Evolutionary conservation across 2,888 invertebrate genomes (phyloP).

Genomic region (Icerya purchasi): DNA sequence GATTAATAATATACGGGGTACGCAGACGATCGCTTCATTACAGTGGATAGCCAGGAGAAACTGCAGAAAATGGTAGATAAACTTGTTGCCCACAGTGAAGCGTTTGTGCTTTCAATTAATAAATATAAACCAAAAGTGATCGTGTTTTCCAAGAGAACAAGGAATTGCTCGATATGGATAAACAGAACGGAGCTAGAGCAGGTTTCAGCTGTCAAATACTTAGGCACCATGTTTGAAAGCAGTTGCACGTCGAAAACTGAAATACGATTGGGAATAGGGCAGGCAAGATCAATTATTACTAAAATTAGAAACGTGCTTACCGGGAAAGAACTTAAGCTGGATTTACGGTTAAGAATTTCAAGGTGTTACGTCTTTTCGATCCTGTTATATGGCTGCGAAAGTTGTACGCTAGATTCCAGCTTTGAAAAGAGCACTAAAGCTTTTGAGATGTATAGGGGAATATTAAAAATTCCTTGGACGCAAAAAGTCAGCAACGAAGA

Average conservation of each 20-base stretch:
- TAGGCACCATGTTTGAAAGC: neutral
- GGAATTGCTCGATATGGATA: neutral
- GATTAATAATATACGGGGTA: neutral
- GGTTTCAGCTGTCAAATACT: neutral
- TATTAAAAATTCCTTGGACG: neutral
- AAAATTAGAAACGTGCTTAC: neutral
- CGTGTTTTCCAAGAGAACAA: neutral
- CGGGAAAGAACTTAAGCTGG: neutral
- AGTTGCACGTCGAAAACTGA: neutral
- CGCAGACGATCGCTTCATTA: neutral
- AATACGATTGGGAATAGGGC: neutral
- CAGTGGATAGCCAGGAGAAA: neutral
- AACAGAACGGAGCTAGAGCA: neutral
- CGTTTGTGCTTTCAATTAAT: neutral
- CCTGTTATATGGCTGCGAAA: neutral
- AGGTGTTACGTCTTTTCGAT: neutral
- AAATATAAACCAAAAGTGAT: neutral
- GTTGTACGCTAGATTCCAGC: neutral
- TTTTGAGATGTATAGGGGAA: neutral
- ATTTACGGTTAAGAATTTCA: neutral
- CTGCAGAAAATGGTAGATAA: neutral
- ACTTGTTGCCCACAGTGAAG: neutral
- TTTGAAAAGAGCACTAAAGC: neutral
- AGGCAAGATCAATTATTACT: neutral
- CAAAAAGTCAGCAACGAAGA: neutral